Base-by-base conservation (phyloP, 2,113 vertebrate species). In the Axis porcinus region DNA sequence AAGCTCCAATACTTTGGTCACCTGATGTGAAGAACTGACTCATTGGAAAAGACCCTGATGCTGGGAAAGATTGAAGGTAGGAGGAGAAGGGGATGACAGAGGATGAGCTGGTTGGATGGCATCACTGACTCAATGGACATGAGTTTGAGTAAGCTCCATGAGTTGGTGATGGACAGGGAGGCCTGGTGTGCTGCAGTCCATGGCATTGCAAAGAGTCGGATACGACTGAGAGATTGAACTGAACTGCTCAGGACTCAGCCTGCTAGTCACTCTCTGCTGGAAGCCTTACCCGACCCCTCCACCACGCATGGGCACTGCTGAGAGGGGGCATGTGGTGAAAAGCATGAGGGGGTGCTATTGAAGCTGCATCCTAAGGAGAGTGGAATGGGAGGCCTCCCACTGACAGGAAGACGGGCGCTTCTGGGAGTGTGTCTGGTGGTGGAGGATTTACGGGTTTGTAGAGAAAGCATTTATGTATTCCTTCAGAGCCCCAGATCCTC, bases 121-220 rank as follows among this genome's bases (percentile, higher is more conserved):
- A 23, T 74, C 67, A 70, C 67, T 13, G 19, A 25, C 67, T 40
- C 19, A 1, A 40, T 40, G 67, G 67, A 74, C n/a, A 40, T 74
- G n/a, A 23, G n/a, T 40, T 6, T 74, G 67, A 40, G n/a, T 25
- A 40, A 6, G 19, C n/a, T 74, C 19, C 67, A 74, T 2, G 67
- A 74, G 67, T 3, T 74, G 67, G 36, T 1, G 10, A 70, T 70
- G n/a, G n/a, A 74, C 10, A 74, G 19, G n/a, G n/a, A 40, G 3
- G 19, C n/a, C 67, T 74, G n/a, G 67, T 5, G 19, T 40, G 67
- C 67, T 74, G 67, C n/a, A 23, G 19, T 40, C 9, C n/a, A 40
- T 74, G n/a, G 19, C 0, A 0, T 40, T 36, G n/a, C 67, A 70
- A n/a, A 67, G n/a, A 40, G 19, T 70, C 0, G 2, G n/a, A 70